These are phyloP conservation scores for Microcebus jonahi DNA, from an alignment of 2,113 vertebrate species.

Conservation along the genomic window DNA sequence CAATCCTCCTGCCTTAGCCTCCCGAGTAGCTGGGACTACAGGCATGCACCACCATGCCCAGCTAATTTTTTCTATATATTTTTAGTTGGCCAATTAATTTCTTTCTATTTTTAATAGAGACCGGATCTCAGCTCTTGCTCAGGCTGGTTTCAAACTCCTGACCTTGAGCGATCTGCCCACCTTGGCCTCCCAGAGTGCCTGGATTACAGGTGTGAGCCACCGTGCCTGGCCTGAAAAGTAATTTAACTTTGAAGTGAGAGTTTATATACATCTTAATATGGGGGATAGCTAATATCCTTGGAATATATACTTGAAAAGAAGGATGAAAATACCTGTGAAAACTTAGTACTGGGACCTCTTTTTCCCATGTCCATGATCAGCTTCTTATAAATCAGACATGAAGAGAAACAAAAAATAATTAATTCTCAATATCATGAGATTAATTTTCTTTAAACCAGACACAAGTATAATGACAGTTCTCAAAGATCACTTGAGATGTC, in stretches of 20 bases:
- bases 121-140: too few species aligned
- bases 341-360: background rate
- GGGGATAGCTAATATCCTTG: background rate
- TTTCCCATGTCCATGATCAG: slow-evolving; percentile 2
- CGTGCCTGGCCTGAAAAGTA: background rate
- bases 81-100: too few species aligned
- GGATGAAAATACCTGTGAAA: slow-evolving; percentile 3
- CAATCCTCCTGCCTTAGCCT: too few species aligned
- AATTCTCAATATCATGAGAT: background rate
- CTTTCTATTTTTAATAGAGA: too few species aligned
- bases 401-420: slow-evolving; percentile 16
- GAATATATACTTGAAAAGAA: slow-evolving; percentile 23
- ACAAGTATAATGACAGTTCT: background rate
- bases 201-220: too few species aligned
- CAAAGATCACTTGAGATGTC: background rate
- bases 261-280: background rate
- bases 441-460: background rate
- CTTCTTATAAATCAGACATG: background rate
- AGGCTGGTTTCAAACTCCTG: too few species aligned
- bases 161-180: too few species aligned
- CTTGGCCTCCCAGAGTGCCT: too few species aligned
- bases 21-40: too few species aligned
- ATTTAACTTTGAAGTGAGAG: background rate
- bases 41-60: too few species aligned
- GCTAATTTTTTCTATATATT: too few species aligned